These are phyloP conservation scores for Microdon myrmicae DNA, from an alignment of 2,888 invertebrate genomes.

Conservation along the genomic window DNA sequence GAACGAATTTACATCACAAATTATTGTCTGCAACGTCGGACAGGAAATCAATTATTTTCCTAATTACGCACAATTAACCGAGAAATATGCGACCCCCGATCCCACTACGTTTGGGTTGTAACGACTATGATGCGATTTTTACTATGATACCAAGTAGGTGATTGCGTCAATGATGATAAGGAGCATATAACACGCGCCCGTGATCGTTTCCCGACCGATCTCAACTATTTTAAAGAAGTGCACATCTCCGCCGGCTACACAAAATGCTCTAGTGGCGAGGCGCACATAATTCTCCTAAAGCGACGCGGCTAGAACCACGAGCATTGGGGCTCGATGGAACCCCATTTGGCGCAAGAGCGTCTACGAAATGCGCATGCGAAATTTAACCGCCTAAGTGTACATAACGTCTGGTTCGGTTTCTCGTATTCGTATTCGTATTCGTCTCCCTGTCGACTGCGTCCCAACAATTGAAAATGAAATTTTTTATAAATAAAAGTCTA, in stretches of 20 bases:
- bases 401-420: slow-evolving; percentile 3
- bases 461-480: slow-evolving; percentile 46
- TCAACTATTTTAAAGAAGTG: slow-evolving; percentile 47
- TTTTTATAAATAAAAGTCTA: slow-evolving; percentile 22
- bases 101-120: slow-evolving; percentile 30
- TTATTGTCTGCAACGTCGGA: slow-evolving; percentile 2
- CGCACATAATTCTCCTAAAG: slow-evolving; percentile 25
- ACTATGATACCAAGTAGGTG: slow-evolving; percentile 8
- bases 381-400: slow-evolving; percentile 36
- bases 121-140: slow-evolving; percentile 22
- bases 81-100: slow-evolving; percentile 9
- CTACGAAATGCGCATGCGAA: slow-evolving; percentile 52
- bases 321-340: slow-evolving; percentile 26
- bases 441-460: slow-evolving; percentile 1
- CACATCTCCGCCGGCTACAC: slow-evolving; percentile 30
- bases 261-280: slow-evolving; percentile 21
- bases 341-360: slow-evolving; percentile 47
- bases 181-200: slow-evolving; percentile 49
- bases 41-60: too few relatives aligned
- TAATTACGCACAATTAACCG: too few relatives aligned
- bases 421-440: slow-evolving; percentile 5
- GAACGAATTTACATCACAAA: too few relatives aligned
- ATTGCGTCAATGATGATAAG: slow-evolving; percentile 23
- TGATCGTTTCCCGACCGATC: slow-evolving; percentile 53
- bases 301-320: slow-evolving; percentile 15